Evolutionary conservation across 2,888 invertebrate species (phyloP).

Genomic region (Unio delphinus): DNA sequence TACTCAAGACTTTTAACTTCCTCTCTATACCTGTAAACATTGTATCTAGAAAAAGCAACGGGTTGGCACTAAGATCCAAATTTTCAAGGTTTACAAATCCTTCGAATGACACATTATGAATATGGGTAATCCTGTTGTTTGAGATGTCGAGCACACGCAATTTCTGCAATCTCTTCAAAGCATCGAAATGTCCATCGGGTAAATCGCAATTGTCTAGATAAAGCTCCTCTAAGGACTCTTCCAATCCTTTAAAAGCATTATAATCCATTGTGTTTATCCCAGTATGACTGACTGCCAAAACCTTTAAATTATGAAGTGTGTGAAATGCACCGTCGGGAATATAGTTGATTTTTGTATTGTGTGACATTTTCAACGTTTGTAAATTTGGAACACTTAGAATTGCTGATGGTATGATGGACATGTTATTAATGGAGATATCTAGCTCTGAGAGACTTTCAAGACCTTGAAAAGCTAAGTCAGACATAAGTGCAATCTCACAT

Average conservation of each 20-base stretch:
- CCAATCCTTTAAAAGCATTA: slow-evolving; percentile 23
- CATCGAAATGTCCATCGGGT: slow-evolving; percentile 27
- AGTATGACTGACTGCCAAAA: slow-evolving; percentile 26
- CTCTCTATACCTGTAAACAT: slow-evolving; percentile 31
- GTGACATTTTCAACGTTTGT: slow-evolving; percentile 15
- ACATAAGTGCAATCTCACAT: slow-evolving; percentile 25
- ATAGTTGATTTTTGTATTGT: slow-evolving; percentile 24
- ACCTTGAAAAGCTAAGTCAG: slow-evolving; percentile 16
- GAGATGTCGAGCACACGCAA: slow-evolving; percentile 26
- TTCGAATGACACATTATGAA: slow-evolving; percentile 33
- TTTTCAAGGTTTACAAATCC: slow-evolving; percentile 27
- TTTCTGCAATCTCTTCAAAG: slow-evolving; percentile 16
- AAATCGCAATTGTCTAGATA: slow-evolving; percentile 20
- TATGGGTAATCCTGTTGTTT: slow-evolving; percentile 32
- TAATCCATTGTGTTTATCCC: slow-evolving; percentile 18
- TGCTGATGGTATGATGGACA: slow-evolving; percentile 22
- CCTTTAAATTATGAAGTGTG: slow-evolving; percentile 13
- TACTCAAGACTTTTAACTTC: slow-evolving; percentile 18
- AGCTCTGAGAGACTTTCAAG: slow-evolving; percentile 18
- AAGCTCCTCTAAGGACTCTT: slow-evolving; percentile 17
- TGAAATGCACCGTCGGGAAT: slow-evolving; percentile 28
- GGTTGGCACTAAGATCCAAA: slow-evolving; percentile 31
- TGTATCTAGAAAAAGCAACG: slow-evolving; percentile 26
- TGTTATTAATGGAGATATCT: slow-evolving; percentile 28
- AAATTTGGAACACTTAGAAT: slow-evolving; percentile 21